Conservation (phyloP, 2,797 vertebrate genomes). For the Leptatherina wallacei region DNA sequence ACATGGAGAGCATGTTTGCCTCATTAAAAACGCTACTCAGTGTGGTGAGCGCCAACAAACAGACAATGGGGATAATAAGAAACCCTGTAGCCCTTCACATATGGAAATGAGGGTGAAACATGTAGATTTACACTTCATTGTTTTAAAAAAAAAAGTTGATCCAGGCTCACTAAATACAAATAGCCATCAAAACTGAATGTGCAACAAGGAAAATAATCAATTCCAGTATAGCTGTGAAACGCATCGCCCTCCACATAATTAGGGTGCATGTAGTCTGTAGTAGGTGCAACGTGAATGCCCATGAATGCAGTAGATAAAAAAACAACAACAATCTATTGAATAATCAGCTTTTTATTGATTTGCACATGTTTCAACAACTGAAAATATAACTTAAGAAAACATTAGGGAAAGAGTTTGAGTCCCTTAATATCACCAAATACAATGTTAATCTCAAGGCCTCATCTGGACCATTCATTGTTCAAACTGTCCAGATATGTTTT, state of each 20-base stretch:
- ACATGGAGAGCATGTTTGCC: constrained; percentile 52
- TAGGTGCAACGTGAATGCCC: constrained; percentile 8
- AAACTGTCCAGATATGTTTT: background rate
- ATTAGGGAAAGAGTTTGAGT: constrained; percentile 9
- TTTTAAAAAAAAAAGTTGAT: constrained; percentile 48
- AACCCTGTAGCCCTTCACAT: constrained; percentile 51
- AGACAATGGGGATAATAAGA: constrained; percentile 62
- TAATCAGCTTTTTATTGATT: constrained; percentile 37
- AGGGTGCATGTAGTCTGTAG: constrained; percentile 23
- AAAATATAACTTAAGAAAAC: background rate
- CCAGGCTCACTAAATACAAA: constrained; percentile 30
- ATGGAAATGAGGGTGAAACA: constrained; percentile 58
- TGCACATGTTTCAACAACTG: constrained; percentile 23
- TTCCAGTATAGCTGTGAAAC: constrained; percentile 35
- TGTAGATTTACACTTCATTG: constrained; percentile 64
- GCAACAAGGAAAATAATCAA: constrained; percentile 18
- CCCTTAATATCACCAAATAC: constrained; percentile 24
- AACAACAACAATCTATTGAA: constrained; percentile 65
- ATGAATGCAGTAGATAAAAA: constrained; percentile 16
- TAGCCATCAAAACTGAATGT: constrained; percentile 42
- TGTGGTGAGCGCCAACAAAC: constrained; percentile 57
- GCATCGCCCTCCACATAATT: constrained; percentile 60
- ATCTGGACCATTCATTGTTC: constrained; percentile 2
- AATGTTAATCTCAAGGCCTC: constrained; percentile 6
- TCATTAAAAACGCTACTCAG: constrained; percentile 63